phyloP scores from a whole-genome alignment of 2,888 invertebrate genomes.

The Ochropleura leucogaster region DNA sequence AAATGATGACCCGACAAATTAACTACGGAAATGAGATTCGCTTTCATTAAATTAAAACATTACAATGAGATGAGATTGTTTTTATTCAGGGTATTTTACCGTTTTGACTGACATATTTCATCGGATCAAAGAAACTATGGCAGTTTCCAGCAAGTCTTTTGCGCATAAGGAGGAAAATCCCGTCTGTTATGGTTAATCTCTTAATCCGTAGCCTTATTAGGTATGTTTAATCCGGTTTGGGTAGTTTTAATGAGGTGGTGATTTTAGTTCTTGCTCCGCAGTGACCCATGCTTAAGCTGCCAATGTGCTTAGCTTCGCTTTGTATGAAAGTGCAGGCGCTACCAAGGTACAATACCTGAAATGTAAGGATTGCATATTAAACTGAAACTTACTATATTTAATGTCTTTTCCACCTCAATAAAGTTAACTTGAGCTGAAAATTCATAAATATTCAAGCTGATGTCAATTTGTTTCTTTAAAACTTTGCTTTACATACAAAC shows the following conservation, averaged over 20 bases:
- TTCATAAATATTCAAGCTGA: background rate
- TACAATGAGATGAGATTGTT: background rate
- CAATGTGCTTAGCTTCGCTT: background rate
- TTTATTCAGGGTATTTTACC: background rate
- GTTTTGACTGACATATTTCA: background rate
- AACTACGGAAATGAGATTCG: slow-evolving; percentile 15
- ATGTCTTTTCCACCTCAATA: too few relatives aligned
- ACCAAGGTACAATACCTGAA: background rate
- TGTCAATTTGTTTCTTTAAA: too few relatives aligned
- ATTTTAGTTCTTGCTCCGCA: background rate
- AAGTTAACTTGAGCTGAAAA: background rate
- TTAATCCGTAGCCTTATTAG: background rate
- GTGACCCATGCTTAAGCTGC: background rate
- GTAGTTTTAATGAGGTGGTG: background rate
- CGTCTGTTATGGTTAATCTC: background rate
- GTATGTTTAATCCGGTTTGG: background rate
- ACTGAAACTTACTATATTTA: background rate
- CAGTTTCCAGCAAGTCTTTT: background rate
- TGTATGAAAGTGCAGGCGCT: background rate
- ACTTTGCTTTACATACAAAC: too few relatives aligned
- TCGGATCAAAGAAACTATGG: background rate
- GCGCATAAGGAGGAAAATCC: too few relatives aligned
- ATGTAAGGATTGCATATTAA: background rate
- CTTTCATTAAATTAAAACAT: background rate
- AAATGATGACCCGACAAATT: slow-evolving; percentile 50